Evolutionary conservation across 1,140 invertebrate genomes (phyloP).

Genomic region (Apocrypta bakeri): DNA sequence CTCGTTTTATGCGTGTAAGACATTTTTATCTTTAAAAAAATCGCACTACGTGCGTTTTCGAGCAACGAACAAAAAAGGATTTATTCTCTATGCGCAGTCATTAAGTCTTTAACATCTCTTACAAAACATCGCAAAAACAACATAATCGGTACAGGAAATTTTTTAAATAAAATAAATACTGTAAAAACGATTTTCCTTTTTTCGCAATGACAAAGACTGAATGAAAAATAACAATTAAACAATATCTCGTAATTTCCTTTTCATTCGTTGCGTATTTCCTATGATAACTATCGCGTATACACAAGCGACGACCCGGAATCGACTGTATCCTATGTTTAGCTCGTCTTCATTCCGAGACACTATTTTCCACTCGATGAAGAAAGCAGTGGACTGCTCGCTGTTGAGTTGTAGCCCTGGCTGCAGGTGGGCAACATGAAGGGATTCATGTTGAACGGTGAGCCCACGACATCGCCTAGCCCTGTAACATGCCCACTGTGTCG

Average conservation of each 20-base stretch:
- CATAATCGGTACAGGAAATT: no score
- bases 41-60: not conserved
- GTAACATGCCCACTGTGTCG: conserved; percentile 69
- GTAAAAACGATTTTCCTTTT: not conserved
- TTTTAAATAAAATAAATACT: no score
- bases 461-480: conserved; percentile 85
- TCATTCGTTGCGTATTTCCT: not conserved
- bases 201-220: not conserved
- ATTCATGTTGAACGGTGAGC: conserved; percentile 90
- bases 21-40: not conserved
- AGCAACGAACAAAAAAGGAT: not conserved
- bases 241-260: not conserved
- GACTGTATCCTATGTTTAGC: not conserved
- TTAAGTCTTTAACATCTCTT: not conserved
- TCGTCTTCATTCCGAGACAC: conserved; percentile 55
- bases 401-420: conserved; percentile 83
- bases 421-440: conserved; percentile 93
- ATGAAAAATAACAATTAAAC: not conserved
- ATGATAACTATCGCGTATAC: not conserved
- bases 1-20: not conserved
- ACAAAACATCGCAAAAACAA: not conserved
- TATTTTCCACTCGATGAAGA: conserved; percentile 85
- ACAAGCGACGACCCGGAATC: not conserved
- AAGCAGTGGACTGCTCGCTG: conserved; percentile 84
- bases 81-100: not conserved